Base-by-base conservation (phyloP, 2,113 vertebrate genomes). In the Periophthalmodon schlosseri region DNA sequence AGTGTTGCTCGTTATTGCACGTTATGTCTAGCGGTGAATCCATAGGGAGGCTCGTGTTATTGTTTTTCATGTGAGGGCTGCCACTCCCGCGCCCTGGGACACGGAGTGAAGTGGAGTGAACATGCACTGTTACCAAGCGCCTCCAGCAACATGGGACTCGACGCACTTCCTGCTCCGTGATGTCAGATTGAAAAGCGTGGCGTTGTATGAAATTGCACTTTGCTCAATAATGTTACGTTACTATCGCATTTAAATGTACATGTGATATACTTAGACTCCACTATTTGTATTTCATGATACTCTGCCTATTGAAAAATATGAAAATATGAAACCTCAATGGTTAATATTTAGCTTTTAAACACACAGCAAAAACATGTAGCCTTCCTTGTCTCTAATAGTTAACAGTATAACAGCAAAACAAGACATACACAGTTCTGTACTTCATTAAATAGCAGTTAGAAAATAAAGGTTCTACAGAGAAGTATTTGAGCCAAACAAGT, bases 21-120 rank as follows among this genome's bases (percentile, higher is more conserved):
- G 57, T 73, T 74, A 33, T 13, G 33, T 13, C 57, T 8, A 23
- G 44, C 20, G 39, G 36, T n/a, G 70, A 44, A 6, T 60, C 63
- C 44, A 60, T 9, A 52, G 24, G 47, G 50, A 39, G 9, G 54
- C 68, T 14, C 2, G n/a, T 73, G 70, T 74, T 80, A 46, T 82
- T 77, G 63, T 75, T 82, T 81, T 78, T 39, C 52, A 34, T 46
- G 18, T 2, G 52, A 13, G 15, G 64, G 56, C n/a, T 75, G 81
- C 78, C 87, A 70, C 87, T 85, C 85, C 84, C 65, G n/a, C 72
- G 80, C 80, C 72, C 68, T 66, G 74, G 76, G 83, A 80, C 69
- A 78, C 21, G 69, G 71, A 69, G 76, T 71, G 75, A 90, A 76
- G n/a, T n/a, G 69, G 72, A 69, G 76, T 71, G 75, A 90, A 76